Base-by-base conservation (phyloP, 2,797 vertebrate species). In the Epinephelus malabaricus region DNA sequence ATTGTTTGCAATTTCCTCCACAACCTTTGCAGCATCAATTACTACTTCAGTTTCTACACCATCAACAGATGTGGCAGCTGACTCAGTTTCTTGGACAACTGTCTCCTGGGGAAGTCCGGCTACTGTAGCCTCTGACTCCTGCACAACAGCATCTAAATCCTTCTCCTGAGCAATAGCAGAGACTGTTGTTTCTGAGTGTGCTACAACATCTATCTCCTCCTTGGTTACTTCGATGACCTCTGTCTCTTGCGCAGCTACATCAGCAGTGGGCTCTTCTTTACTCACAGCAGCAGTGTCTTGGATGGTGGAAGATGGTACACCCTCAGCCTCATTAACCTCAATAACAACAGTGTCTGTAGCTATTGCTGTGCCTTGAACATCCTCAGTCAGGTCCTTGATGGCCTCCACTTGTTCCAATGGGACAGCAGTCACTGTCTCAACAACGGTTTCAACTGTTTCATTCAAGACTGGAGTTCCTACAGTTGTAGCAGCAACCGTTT, bases 361-460 rank as follows among this genome's bases (percentile, higher is more conserved):
- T 34, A 60, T 25, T 59, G 76, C 59, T 51, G 70, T 25, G 9
- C 30, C 23, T 10, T 38, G 7, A 54, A 79, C 56, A 23, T 76
- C 68, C 8, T 82, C 81, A 6, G 65, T 82, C 21, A 76, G 64
- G 40, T 82, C 71, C 34, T 84, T 82, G 17, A 71, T 49, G 40
- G 65, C 46, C 14, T 84, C 78, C 12, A 27, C 59, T 10, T 79
- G 73, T 50, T 71, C 70, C 64, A 73, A 50, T 1, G 78, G 63
- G 19, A 14, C 58, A 59, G 77, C 51, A 45, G 47, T 0, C 14
- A 55, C 70, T 12, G 13, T 71, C 34, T 85, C 55, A 61, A 34
- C 67, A 61, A 58, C 59, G 56, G 66, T 51, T 69, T 82, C 76
- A 47, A 19, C 59, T 10, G 58, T 30, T 66, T 69, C 23, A 69